Base-by-base conservation (phyloP, 2,888 invertebrate species). In the Diogma glabrata region DNA sequence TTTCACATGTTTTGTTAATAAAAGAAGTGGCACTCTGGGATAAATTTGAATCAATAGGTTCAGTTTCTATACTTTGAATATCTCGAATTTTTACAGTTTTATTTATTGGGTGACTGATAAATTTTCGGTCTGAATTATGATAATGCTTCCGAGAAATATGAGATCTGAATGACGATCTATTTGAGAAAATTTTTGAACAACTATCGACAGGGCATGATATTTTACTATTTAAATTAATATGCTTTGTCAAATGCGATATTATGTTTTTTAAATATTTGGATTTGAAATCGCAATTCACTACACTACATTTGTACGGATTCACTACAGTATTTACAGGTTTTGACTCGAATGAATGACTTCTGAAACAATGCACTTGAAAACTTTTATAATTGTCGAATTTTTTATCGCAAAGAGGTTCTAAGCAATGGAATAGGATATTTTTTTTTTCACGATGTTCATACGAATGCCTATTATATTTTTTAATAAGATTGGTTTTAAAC, bases 121-220 rank as follows among this genome's bases (percentile, higher is more conserved):
- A n/a, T n/a, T n/a, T n/a, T n/a, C n/a, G n/a, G 38, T 10, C 38
- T 38, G 12, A 38, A 36, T 36, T 36, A 36, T 28, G 33, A 52
- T 49, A 40, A 33, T 52, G 30, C 14, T 47, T 52, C n/a, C 52
- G 17, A 16, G 22, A 49, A 50, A 38, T 50, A 22, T 46, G 26
- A 16, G 51, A 17, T 47, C 51, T 19, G 9, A 53, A 47, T 26
- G 22, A 20, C n/a, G 40, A 36, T 22, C 7, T 48, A 28, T 17
- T 40, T 51, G 24, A 46, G 22, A 22, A 45, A 6, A 45, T 20
- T 45, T 23, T 45, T 12, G 20, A 22, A 45, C 45, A 45, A 19
- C 24, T n/a, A 12, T 22, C 3, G 9, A 26, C 23, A 24, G 26
- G 26, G 26, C 46, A 46, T 26, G 8, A n/a, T 8, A 47, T 24